These are phyloP conservation scores for Meliscaeva auricollis DNA, from an alignment of 2,888 invertebrate species.

Conservation along the genomic window DNA sequence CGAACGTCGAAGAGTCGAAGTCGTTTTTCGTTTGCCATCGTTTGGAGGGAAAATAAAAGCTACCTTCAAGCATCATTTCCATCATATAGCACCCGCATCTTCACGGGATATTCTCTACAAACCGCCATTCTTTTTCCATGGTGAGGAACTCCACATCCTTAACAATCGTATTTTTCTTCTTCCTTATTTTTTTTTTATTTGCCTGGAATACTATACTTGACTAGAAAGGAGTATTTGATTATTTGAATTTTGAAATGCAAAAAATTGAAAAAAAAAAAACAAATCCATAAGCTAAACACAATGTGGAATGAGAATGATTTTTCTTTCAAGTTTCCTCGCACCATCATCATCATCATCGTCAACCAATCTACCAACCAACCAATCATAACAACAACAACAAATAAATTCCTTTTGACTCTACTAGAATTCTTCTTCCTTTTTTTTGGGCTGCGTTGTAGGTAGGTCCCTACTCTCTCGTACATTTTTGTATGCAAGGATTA, in stretches of 20 bases:
- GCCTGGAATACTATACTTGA: neutral
- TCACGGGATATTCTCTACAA: slow-evolving; percentile 6
- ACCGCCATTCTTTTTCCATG: neutral
- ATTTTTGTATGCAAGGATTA: slow-evolving; percentile 57
- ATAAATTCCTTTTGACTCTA: slow-evolving; percentile 40
- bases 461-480: too few relatives aligned
- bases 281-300: slow-evolving; percentile 39
- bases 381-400: slow-evolving; percentile 43
- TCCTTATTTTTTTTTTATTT: neutral
- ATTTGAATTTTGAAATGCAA: slow-evolving; percentile 60
- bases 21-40: neutral
- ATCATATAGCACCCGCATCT: neutral
- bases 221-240: slow-evolving; percentile 31
- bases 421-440: slow-evolving; percentile 14
- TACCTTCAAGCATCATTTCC: slow-evolving; percentile 12
- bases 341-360: neutral
- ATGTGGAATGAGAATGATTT: slow-evolving; percentile 60
- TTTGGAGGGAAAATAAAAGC: slow-evolving; percentile 20
- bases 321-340: slow-evolving; percentile 18
- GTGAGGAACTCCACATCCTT: slow-evolving; percentile 19
- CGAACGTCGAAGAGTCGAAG: neutral
- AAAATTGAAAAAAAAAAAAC: slow-evolving; percentile 26
- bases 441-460: neutral
- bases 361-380: slow-evolving; percentile 25
- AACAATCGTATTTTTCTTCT: slow-evolving; percentile 5